Evolutionary conservation across 2,888 invertebrate genomes (phyloP), one percentile per base, ranked within the genome.

Genomic region (Eupithecia subfuscata): DNA sequence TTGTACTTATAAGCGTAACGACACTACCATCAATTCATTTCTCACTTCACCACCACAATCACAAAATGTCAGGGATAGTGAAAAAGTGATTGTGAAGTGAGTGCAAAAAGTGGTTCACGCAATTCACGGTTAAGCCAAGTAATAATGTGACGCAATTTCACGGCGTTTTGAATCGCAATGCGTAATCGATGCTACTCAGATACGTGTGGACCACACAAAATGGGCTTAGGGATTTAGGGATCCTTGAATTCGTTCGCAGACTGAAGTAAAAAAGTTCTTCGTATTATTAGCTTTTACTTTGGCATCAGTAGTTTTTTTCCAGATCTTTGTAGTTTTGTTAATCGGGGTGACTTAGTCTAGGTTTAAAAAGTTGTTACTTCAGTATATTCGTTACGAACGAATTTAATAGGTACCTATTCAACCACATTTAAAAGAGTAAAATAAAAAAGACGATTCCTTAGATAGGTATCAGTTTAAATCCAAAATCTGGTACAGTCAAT

Each of bases 91-190:
- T 34, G 65, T 65, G 18, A 18, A 37, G 18, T 22, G 40, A 65
- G 43, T 65, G 83, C 77, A 85, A 88, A 71, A 73, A 63, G 34
- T 52, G 73, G 78, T 79, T 79, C 80, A 81, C 78, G 79, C 78
- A 79, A 80, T 78, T 73, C 77, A 72, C 70, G 74, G 68, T 63
- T 82, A 80, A 84, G 82, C 79, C 82, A 80, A 77, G 45, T 76
- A 77, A 85, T 86, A 89, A 90, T 84, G 89, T 93, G 93, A 93
- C 92, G 90, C 88, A 92, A 95, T 94, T 94, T 93, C 89, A 94
- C 88, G 94, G 89, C 76, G 81, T 90, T 87, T 91, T 91, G 90
- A 90, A 80, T 89, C 68, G 84, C 85, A 84, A 81, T 81, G 76
- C 87, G 89, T 88, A 85, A 82, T 82, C 83, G 80, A 84, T 77